Evolutionary conservation across 2,113 vertebrate genomes (phyloP), one percentile per base, ranked within the genome.

Genomic region (Barnardius zonarius): DNA sequence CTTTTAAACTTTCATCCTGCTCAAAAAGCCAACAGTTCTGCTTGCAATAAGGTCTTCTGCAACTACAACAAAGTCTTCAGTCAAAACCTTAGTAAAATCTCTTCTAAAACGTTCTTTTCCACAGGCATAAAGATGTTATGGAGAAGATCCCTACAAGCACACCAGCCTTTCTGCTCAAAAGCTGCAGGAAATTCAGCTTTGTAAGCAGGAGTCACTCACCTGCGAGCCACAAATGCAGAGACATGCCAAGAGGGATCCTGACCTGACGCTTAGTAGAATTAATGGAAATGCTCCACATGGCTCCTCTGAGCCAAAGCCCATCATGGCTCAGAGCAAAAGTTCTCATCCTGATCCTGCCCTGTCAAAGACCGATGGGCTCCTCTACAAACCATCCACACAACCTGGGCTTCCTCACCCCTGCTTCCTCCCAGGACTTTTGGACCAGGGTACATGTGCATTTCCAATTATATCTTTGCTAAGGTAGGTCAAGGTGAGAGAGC

Each of bases 1-100:
- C 25, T 69, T 88, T 88, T 73, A 84, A 86, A 86, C 44, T 92
- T 93, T 66, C 12, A 44, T 59, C 76, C 68, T 8, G 11, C 66
- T 94, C 62, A 67, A 81, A 81, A 88, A 83, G 22, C 55, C 83
- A 82, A 14, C 11, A 72, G 11, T 73, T 86, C n/a, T 41, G 22
- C 52, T 93, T n/a, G 22, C 77, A 57, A 27, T 17, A 9, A 80
- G 35, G 31, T 46, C 49, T 74, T 62, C 17, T 1, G 2, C 3
- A 3, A 64, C 69, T 83, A 46, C 69, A 39, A 63, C 13, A 39
- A 35, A 83, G 44, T n/a, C 35, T 55, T 83, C 48, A 10, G 39
- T 52, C 51, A 79, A 94, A 93, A 55, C 15, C 17, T 3, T 2
- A 77, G 22, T 31, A 35, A 61, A 0, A 6, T 30, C 18, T 83